A percentile compares a stretch with the other conserved stretches of the same genome.
Evolutionary conservation across 2,888 invertebrate species (phyloP).

Genomic region (Megastigmus dorsalis): DNA sequence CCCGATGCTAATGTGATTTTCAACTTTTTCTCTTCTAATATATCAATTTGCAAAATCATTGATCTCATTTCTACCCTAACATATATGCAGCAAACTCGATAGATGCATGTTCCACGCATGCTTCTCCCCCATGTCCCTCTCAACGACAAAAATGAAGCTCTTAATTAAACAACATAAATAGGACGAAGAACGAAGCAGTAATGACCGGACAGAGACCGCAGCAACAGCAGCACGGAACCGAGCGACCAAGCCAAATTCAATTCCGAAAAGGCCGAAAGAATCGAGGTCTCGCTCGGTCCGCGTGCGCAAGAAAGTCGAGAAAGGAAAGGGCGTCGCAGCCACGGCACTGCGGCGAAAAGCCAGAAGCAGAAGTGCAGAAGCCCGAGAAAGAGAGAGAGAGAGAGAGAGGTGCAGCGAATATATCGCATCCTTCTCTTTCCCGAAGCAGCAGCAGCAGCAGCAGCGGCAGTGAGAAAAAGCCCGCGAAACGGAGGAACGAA

Average conservation of each 20-base stretch:
- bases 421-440: neutral
- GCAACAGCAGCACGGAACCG: neutral
- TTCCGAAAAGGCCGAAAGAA: conserved; percentile 25
- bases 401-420: neutral
- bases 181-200: neutral
- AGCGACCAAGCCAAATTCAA: conserved; percentile 22
- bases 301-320: conserved; percentile 33
- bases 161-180: conserved; percentile 6
- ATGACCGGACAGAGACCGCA: too few species aligned
- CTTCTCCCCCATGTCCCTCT: too few species aligned
- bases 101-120: too few species aligned
- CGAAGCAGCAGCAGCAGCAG: neutral
- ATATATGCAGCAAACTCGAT: too few species aligned
- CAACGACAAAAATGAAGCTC: too few species aligned
- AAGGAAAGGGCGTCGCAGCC: conserved; percentile 25
- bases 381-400: neutral
- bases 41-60: too few species aligned
- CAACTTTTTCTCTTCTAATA: too few species aligned
- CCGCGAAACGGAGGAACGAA: conserved; percentile 51
- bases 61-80: too few species aligned
- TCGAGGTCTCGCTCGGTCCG: conserved; percentile 13
- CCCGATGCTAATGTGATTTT: too few species aligned
- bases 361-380: conserved; percentile 11
- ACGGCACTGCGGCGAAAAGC: neutral
- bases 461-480: conserved; percentile 20